A percentile compares a stretch with the other conserved stretches of the same genome.
Conservation (phyloP, 2,888 invertebrate species). For the Drymonia ruficornis region DNA sequence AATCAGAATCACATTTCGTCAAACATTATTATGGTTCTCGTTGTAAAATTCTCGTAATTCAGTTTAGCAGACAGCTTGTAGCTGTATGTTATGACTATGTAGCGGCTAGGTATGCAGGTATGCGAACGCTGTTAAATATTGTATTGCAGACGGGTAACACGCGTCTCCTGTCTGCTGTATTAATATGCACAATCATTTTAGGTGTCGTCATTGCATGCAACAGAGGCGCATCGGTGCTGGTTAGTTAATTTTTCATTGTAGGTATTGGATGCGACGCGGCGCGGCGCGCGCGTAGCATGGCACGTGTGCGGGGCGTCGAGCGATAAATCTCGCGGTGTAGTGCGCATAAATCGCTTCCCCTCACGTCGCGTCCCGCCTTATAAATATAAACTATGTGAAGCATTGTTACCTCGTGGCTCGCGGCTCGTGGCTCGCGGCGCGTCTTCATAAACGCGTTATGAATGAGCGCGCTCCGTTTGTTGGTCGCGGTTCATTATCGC, state of each 20-base stretch:
- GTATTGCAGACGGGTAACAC: neutral
- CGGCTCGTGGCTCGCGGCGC: too few species aligned
- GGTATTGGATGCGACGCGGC: neutral
- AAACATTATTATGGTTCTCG: too few species aligned
- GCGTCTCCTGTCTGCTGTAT: slow-evolving; percentile 1
- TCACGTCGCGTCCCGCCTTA: slow-evolving; percentile 15
- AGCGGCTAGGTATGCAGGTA: too few species aligned
- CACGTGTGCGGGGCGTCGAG: slow-evolving; percentile 41
- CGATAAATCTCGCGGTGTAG: slow-evolving; percentile 48
- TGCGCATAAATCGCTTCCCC: slow-evolving; percentile 44
- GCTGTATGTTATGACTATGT: too few species aligned
- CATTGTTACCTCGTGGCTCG: slow-evolving; percentile 30
- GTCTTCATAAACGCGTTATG: slow-evolving; percentile 39
- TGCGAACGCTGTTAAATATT: neutral
- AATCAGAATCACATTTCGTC: too few species aligned
- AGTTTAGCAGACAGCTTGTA: too few species aligned
- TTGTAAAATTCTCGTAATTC: too few species aligned
- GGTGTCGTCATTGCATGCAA: slow-evolving; percentile 4
- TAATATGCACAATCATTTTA: slow-evolving; percentile 2
- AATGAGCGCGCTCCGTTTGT: slow-evolving; percentile 29
- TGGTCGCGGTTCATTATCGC: slow-evolving; percentile 6
- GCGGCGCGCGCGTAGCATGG: slow-evolving; percentile 18
- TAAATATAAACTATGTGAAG: slow-evolving; percentile 38
- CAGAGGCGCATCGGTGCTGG: neutral
- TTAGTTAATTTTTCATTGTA: neutral